Base-by-base conservation (phyloP, 1,140 invertebrate genomes). In the Octopus sinensis region DNA sequence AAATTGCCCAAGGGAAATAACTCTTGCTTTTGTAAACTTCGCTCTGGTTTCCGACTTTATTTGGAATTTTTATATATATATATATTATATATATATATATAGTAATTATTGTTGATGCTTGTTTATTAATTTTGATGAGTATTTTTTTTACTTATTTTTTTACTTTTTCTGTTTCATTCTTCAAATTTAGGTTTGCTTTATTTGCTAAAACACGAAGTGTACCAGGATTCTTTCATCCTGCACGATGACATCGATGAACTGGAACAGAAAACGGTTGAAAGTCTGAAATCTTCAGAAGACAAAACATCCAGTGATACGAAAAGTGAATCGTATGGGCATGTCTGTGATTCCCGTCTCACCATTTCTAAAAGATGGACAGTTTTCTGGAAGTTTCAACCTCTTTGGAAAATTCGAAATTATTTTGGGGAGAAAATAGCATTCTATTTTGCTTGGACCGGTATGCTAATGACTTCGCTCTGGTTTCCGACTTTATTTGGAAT, bases 361-460 rank as follows among this genome's bases (percentile, higher is more conserved):
- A 79, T 91, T n/a, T 83, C 89, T 73, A 79, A 86, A 4, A 85
- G 87, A 5, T 91, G 90, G 90, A 82, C 86, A 5, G 86, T 85
- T 52, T 84, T 89, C 68, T 87, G 83, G 75, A 89, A 89, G 76
- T 90, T 86, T 83, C 90, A 91, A 79, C 90, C 90, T 52, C 73
- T 91, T 53, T 90, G 89, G 89, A 89, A 88, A 76, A 89, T 91
- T 30, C 81, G 91, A 23, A 88, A 91, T 82, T 92, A 92, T 81
- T 91, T 91, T 86, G 91, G 91, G 7, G 91, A 92, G 81, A 91
- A 90, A 81, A 91, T 92, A 83, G 90, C 89, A 0, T 88, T 92
- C 52, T 92, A 92, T 79, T 92, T 92, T 85, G 91, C 91, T 0
- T 92, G 91, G 90, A 86, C 88, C 0, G 91, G 90, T 0, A 84